phyloP scores from a whole-genome alignment of 2,888 invertebrate species.

The Lepidonotus clava region DNA sequence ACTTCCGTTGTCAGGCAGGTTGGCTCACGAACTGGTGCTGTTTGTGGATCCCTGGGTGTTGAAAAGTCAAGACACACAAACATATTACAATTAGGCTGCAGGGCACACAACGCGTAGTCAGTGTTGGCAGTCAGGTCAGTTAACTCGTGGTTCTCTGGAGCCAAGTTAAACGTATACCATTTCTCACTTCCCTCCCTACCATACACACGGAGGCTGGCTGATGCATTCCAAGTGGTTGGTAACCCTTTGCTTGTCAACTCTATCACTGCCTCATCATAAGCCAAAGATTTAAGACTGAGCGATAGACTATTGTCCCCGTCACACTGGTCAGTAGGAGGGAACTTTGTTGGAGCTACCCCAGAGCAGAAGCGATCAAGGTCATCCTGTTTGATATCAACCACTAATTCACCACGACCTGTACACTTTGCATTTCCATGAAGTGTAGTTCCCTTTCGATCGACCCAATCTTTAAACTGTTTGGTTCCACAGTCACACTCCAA shows the following conservation, averaged over 20 bases:
- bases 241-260: background rate
- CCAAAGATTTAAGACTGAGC: background rate
- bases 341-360: background rate
- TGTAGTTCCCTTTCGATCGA: background rate
- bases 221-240: background rate
- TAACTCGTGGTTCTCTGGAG: background rate
- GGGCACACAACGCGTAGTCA: background rate
- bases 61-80: background rate
- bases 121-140: background rate
- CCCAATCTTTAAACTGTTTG: background rate
- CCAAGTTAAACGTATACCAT: too few relatives aligned
- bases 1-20: background rate
- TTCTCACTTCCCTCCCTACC: background rate
- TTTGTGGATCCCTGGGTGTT: background rate
- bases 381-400: background rate
- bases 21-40: background rate
- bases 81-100: background rate
- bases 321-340: background rate
- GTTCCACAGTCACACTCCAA: background rate
- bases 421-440: background rate
- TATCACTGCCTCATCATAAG: background rate
- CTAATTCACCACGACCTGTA: background rate
- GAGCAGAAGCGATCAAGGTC: background rate
- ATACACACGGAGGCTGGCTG: background rate
- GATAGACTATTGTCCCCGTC: background rate